These are phyloP conservation scores for Platygyra sinensis DNA, from an alignment of 64 coral and sea anemone genomes.

Conservation along the genomic window DNA sequence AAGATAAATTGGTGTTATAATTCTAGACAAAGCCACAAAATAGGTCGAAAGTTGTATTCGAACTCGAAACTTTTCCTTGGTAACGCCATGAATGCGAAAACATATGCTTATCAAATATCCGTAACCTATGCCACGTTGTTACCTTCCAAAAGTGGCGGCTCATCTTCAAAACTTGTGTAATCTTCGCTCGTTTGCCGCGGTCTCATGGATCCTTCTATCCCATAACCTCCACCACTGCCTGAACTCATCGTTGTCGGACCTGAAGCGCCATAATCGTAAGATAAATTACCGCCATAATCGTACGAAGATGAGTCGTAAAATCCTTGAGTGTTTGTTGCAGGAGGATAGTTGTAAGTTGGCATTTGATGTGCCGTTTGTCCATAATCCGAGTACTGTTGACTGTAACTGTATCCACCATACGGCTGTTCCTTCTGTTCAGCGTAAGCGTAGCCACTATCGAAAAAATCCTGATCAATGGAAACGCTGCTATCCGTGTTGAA, in stretches of 20 bases:
- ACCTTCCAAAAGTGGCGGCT: constrained; percentile 98
- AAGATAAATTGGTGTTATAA: too few relatives aligned
- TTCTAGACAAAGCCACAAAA: neutral
- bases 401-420: constrained; percentile 43
- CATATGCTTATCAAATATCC: neutral
- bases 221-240: constrained; percentile 49
- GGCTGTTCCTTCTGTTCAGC: constrained; percentile 53
- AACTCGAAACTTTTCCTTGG: constrained; percentile 29
- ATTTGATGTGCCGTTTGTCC: constrained; percentile 59
- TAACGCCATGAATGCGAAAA: constrained; percentile 10
- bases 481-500: constrained; percentile 76
- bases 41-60: neutral
- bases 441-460: constrained; percentile 84
- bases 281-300: constrained; percentile 47
- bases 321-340: constrained; percentile 6
- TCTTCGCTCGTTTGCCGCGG: constrained; percentile 90
- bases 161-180: constrained; percentile 97
- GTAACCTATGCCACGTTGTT: neutral
- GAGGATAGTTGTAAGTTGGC: constrained; percentile 12
- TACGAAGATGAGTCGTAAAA: constrained; percentile 53
- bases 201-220: constrained; percentile 82
- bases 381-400: constrained; percentile 54
- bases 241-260: constrained; percentile 60
- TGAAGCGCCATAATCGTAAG: constrained; percentile 70
- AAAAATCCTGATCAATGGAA: constrained; percentile 89